phyloP scores from a whole-genome alignment of 1,140 invertebrate genomes.

The Drosophila sulfurigaster region DNA sequence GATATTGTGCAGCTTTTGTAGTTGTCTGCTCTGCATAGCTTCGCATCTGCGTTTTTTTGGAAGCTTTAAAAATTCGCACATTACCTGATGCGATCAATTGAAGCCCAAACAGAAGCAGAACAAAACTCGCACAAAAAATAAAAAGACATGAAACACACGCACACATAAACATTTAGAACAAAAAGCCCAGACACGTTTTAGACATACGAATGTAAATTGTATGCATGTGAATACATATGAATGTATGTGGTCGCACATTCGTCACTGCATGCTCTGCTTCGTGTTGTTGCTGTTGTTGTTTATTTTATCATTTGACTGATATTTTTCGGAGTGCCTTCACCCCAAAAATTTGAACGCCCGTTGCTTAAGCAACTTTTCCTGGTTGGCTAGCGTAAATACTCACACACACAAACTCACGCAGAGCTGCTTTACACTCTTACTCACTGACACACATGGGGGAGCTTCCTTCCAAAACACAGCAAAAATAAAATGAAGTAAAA shows the following conservation, averaged over 20 bases:
- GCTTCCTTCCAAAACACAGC: conserved; percentile 51
- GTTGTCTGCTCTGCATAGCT: conserved; percentile 33
- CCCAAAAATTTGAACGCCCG: conserved; percentile 58
- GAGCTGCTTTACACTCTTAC: neutral
- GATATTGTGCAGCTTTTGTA: conserved; percentile 15
- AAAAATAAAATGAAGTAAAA: conserved; percentile 46
- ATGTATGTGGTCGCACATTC: conserved; percentile 45
- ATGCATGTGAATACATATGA: neutral
- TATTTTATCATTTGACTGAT: conserved; percentile 81
- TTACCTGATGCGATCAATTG: conserved; percentile 77
- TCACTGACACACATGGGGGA: conserved; percentile 34
- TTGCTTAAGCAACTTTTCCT: conserved; percentile 73
- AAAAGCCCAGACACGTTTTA: conserved; percentile 25
- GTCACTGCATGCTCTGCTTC: conserved; percentile 64
- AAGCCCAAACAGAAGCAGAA: conserved; percentile 48
- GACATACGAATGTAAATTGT: conserved; percentile 10
- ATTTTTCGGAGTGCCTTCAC: conserved; percentile 80
- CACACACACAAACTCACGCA: conserved; percentile 13
- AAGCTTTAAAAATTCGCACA: conserved; percentile 34
- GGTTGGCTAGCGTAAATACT: conserved; percentile 49
- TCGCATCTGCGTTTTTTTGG: conserved; percentile 40
- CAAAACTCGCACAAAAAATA: conserved; percentile 1
- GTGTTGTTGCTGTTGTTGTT: conserved; percentile 53
- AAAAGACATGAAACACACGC: conserved; percentile 26
- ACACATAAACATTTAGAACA: conserved; percentile 12